Evolutionary conservation across 2,797 vertebrate species (phyloP).

Genomic region (Chromis chromis): DNA sequence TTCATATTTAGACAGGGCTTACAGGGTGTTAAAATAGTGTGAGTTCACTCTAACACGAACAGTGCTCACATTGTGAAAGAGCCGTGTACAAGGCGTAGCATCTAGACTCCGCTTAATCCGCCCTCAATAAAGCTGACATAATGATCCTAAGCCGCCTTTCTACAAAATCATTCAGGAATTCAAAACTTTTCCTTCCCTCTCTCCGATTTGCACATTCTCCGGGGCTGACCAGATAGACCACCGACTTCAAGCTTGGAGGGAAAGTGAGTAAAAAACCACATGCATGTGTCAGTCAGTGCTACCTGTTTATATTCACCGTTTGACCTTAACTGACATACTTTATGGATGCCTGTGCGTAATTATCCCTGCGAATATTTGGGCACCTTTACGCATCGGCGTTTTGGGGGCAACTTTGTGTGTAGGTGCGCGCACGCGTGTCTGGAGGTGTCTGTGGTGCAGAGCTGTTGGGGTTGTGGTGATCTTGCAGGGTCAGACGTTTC

Average conservation of each 20-base stretch:
- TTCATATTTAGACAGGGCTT: slow-evolving; percentile 94
- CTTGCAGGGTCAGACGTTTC: slow-evolving; percentile 51
- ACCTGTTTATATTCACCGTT: slow-evolving; percentile 37
- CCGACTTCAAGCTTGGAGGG: slow-evolving; percentile 76
- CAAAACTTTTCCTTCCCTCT: slow-evolving; percentile 88
- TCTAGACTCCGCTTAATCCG: slow-evolving; percentile 95
- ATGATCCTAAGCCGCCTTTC: slow-evolving; percentile 97
- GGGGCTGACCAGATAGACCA: slow-evolving; percentile 81
- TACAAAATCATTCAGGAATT: slow-evolving; percentile 97
- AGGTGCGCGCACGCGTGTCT: slow-evolving; percentile 9
- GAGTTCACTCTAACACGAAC: slow-evolving; percentile 92
- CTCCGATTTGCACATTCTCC: slow-evolving; percentile 90
- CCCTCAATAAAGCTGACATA: slow-evolving; percentile 97
- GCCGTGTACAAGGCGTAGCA: slow-evolving; percentile 90
- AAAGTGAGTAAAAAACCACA: slow-evolving; percentile 76
- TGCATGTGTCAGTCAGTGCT: slow-evolving; percentile 34
- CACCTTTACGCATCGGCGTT: slow-evolving; percentile 46
- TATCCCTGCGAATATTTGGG: slow-evolving; percentile 6
- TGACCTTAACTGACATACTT: slow-evolving; percentile 18
- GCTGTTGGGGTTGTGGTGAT: slow-evolving; percentile 55
- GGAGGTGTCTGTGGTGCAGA: slow-evolving; percentile 35
- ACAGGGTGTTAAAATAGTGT: slow-evolving; percentile 94
- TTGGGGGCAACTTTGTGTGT: background rate
- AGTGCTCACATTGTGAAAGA: slow-evolving; percentile 92
- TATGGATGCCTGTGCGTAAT: background rate